Conservation (phyloP, 2,797 vertebrate genomes). For the Anabacerthia variegaticeps region DNA sequence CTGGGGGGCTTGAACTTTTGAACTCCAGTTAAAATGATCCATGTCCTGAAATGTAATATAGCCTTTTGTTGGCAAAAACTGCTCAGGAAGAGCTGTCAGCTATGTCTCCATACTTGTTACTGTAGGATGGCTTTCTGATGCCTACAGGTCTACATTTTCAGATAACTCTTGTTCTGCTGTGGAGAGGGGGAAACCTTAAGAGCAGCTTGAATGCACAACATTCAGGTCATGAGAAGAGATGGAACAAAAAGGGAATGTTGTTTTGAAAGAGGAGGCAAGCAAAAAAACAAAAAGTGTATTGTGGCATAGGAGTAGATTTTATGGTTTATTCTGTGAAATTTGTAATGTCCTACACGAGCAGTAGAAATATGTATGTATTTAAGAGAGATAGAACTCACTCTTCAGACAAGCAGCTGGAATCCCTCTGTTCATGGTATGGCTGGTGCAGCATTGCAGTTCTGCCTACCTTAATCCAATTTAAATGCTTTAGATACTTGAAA, state of each 20-base stretch:
- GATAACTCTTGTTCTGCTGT: not conserved
- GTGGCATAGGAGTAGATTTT: not conserved
- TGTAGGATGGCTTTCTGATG: not conserved
- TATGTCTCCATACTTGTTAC: not conserved
- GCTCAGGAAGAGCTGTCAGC: not conserved
- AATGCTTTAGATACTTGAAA: not conserved
- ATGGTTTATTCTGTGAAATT: not conserved
- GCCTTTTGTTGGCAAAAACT: not conserved
- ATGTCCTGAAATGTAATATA: not conserved
- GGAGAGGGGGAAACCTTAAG: not conserved
- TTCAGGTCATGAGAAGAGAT: not conserved
- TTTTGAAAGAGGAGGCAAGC: not conserved
- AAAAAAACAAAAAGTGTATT: not conserved
- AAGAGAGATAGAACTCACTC: not conserved
- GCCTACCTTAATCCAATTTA: not conserved
- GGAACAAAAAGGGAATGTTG: not conserved
- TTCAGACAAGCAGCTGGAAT: not conserved
- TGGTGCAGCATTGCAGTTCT: not conserved
- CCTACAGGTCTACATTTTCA: not conserved
- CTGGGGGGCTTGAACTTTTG: not conserved
- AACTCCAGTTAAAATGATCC: not conserved
- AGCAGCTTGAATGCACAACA: not conserved
- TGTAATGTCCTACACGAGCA: not conserved
- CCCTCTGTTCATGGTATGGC: not conserved
- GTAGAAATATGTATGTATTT: not conserved